Evolutionary conservation across 23 tunicate genomes (phyloP).

Genomic region (Oikopleura vanhoeffeni): DNA sequence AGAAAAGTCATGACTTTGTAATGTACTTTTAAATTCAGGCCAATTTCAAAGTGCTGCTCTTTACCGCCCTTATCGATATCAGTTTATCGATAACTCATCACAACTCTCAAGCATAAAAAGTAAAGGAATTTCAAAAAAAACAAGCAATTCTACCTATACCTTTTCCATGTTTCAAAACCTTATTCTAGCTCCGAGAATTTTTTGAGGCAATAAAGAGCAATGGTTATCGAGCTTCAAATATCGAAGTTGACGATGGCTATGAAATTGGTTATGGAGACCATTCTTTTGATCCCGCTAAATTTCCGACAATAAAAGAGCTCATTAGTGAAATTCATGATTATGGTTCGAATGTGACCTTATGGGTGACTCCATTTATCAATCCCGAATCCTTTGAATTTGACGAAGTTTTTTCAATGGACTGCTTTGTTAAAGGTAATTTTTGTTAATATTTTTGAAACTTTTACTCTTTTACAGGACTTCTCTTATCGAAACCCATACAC

Average conservation of each 20-base stretch:
- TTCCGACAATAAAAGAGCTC: constrained; percentile 37
- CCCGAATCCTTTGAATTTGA: constrained; percentile 21
- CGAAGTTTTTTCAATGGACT: constrained; percentile 8
- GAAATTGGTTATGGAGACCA: constrained; percentile 46
- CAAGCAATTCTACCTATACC: too few species aligned
- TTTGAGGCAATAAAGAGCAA: constrained; percentile 27
- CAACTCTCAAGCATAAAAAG: too few species aligned
- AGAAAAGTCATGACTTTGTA: too few species aligned
- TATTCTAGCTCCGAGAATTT: constrained; percentile 24
- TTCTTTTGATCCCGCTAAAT: constrained; percentile 51
- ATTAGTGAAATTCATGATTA: constrained; percentile 28
- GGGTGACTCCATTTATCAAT: constrained; percentile 79
- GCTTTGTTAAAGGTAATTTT: constrained; percentile 19
- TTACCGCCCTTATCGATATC: too few species aligned
- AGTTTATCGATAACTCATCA: too few species aligned
- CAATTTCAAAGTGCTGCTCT: too few species aligned
- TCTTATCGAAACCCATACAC: too few species aligned
- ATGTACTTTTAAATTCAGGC: too few species aligned
- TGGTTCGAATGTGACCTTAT: constrained; percentile 45
- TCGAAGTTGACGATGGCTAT: constrained; percentile 72
- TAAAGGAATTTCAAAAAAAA: too few species aligned
- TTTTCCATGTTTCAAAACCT: too few species aligned
- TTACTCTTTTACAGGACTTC: too few species aligned
- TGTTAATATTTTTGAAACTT: too few species aligned
- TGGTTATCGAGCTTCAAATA: constrained; percentile 32